phyloP scores from a whole-genome alignment of 2,113 vertebrate genomes.

The Balaenoptera acutorostrata region DNA sequence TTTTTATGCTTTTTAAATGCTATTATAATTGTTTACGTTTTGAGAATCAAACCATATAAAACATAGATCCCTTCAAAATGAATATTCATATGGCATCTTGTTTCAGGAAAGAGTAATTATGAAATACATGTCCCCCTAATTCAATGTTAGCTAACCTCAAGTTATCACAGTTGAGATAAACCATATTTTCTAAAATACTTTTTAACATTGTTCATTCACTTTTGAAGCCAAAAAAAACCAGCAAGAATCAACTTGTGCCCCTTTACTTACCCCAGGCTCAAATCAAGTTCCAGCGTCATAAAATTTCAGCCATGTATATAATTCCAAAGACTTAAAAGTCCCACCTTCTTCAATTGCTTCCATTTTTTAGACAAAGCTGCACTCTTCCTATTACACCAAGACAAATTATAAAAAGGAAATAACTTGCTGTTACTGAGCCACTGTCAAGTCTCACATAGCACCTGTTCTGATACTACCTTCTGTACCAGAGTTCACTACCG shows the following conservation, averaged over 20 bases:
- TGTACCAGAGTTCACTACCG: not conserved
- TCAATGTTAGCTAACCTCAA: constrained; percentile 1
- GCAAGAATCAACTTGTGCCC: not conserved
- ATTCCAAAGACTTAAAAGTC: not conserved
- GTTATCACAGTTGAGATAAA: not conserved
- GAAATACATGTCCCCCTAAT: not conserved
- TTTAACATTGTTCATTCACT: not conserved
- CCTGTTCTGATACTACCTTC: not conserved
- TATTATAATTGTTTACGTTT: not conserved
- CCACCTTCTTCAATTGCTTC: not conserved
- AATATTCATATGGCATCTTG: not conserved
- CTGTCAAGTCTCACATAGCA: not conserved
- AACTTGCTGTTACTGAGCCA: not conserved
- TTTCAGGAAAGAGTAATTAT: not conserved
- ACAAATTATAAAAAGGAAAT: not conserved
- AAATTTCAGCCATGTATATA: not conserved
- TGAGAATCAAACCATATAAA: not conserved
- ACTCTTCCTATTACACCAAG: not conserved
- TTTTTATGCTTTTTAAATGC: not conserved
- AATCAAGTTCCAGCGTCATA: not conserved
- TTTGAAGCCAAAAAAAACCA: not conserved
- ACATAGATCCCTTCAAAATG: not conserved
- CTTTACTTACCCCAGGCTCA: not conserved
- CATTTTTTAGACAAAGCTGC: not conserved
- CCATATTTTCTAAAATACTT: not conserved